phyloP scores from a whole-genome alignment of 2,113 vertebrate species.

The Nycticorax nycticorax region DNA sequence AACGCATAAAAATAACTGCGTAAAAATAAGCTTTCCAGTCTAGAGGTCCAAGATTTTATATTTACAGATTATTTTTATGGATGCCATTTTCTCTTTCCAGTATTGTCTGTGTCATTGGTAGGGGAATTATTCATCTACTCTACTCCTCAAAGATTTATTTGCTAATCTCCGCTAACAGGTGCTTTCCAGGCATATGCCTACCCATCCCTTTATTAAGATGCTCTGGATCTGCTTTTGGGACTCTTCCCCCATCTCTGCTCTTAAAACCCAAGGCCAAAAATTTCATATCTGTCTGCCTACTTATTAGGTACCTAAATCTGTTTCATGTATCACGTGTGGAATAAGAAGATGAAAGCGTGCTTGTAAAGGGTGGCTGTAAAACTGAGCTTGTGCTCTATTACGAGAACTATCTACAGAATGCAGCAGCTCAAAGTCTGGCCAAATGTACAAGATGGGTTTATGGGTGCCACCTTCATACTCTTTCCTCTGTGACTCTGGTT shows the following conservation, averaged over 20 bases:
- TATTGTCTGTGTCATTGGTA: neutral
- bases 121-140: neutral
- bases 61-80: neutral
- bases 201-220: neutral
- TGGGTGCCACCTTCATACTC: neutral
- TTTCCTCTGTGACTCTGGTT: neutral
- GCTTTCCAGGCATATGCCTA: neutral
- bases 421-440: neutral
- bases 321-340: neutral
- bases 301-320: neutral
- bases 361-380: neutral
- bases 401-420: neutral
- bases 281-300: neutral
- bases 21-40: constrained; percentile 19
- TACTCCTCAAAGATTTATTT: neutral
- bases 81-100: neutral
- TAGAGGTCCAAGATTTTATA: neutral
- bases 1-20: neutral
- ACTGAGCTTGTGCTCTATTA: neutral
- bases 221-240: neutral
- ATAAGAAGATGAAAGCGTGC: neutral
- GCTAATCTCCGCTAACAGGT: constrained; percentile 7
- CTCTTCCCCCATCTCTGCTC: neutral
- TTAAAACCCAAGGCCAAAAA: neutral
- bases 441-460: neutral